Percentiles rank a stretch among this genome's conserved stretches.
phyloP scores from a whole-genome alignment of 2,797 vertebrate species.

The Simalia tracyae region DNA sequence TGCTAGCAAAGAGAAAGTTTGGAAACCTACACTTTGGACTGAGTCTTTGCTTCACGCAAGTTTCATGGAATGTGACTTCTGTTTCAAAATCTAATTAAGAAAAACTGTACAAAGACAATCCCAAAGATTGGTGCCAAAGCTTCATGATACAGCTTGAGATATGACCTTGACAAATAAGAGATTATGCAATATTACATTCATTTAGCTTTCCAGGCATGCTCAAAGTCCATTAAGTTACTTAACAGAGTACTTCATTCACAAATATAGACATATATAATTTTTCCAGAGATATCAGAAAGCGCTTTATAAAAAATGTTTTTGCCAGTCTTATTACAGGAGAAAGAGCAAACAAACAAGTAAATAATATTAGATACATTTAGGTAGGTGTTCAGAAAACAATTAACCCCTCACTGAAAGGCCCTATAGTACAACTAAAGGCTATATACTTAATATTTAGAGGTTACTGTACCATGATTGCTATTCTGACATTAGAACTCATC shows the following conservation, averaged over 20 bases:
- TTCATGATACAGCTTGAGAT: slow-evolving; percentile 13
- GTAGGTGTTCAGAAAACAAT: not conserved
- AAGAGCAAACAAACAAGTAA: not conserved
- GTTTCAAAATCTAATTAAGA: not conserved
- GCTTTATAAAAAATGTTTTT: not conserved
- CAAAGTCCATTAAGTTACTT: not conserved
- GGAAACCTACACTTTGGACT: fast-evolving
- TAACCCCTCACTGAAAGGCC: not conserved
- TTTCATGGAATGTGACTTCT: not conserved
- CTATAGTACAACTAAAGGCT: not conserved
- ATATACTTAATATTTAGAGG: not conserved
- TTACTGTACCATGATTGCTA: not conserved
- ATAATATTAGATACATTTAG: not conserved
- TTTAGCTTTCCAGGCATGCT: not conserved
- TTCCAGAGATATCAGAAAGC: not conserved
- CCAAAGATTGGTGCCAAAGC: not conserved
- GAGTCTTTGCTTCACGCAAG: not conserved
- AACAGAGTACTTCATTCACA: not conserved
- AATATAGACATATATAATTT: not conserved
- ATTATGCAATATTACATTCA: not conserved
- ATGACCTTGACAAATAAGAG: not conserved
- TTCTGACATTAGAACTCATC: not conserved
- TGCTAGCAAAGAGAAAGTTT: not conserved
- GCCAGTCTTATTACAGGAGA: not conserved
- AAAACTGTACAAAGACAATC: not conserved